Evolutionary conservation across 2,888 invertebrate species (phyloP), one percentile per base, ranked within the genome.

Genomic region (Tinea semifulvella): DNA sequence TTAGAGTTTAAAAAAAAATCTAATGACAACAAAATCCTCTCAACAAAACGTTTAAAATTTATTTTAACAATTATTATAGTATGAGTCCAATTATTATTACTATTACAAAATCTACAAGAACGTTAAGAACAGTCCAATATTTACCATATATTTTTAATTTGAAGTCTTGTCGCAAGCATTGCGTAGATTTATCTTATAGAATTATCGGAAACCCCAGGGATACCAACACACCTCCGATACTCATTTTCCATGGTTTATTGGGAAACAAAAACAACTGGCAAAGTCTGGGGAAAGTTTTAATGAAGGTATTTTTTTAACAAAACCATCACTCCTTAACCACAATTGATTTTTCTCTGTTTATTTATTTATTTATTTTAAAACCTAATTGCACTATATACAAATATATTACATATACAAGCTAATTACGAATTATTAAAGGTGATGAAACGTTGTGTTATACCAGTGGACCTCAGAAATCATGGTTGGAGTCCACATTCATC

Each of bases 401-500:
- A 7, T 22, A 22, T 22, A 22, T 22, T 8, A 7, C 8, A 22
- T 22, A 22, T 22, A 22, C 8, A 8, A 7, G 22, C 5, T 22
- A 7, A 22, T 22, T 22, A n/a, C n/a, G n/a, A n/a, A n/a, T 13
- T 31, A 14, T n/a, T 11, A 2, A 11, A 31, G 31, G 86, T 39
- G 79, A 85, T 59, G 89, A 96, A 80, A 56, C 91, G 87, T 51
- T 82, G 84, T 64, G 91, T 95, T 0, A 84, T 92, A 47, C 83
- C 90, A 0, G 83, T 94, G 11, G 97, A 98, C 74, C 87, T 90
- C 4, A 84, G 98, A 61, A 98, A 98, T 73, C 98, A 98, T 70
- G 98, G 98, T 0, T 91, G 93, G 44, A 96, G 95, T 60, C 91
- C 92, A 0, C 94, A 94, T 58, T 68, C 84, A 0, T 49, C 64